A percentile compares a stretch with the other conserved stretches of the same genome.
phyloP scores from a whole-genome alignment of 2,888 invertebrate species.

The Cheilosia urbana region DNA sequence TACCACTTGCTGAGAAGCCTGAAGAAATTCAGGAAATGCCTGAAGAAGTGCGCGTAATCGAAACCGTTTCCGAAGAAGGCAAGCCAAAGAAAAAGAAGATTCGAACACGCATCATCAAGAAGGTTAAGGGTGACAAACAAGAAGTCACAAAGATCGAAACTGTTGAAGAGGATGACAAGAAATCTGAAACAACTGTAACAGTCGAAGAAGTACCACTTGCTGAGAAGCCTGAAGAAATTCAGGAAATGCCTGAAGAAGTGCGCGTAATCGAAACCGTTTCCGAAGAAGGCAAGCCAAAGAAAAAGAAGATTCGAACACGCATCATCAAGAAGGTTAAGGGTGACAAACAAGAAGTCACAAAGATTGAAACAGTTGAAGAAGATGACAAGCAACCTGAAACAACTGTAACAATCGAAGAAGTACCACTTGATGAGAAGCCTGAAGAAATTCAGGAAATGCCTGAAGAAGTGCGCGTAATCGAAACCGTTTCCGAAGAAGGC shows the following conservation, averaged over 20 bases:
- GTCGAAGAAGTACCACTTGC: constrained; percentile 42
- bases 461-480: constrained; percentile 35
- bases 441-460: constrained; percentile 34
- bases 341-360: constrained; percentile 56
- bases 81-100: constrained; percentile 50
- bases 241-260: constrained; percentile 40
- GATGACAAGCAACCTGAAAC: constrained; percentile 52
- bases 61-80: constrained; percentile 37
- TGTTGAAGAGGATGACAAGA: constrained; percentile 50
- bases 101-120: constrained; percentile 51
- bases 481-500: constrained; percentile 29
- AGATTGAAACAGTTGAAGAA: constrained; percentile 53
- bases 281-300: constrained; percentile 48
- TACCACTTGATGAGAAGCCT: constrained; percentile 40
- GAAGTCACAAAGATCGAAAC: constrained; percentile 59
- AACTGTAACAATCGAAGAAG: constrained; percentile 48
- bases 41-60: constrained; percentile 36
- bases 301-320: constrained; percentile 49
- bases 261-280: constrained; percentile 16
- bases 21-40: constrained; percentile 38
- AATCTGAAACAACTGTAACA: constrained; percentile 44
- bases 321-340: constrained; percentile 55
- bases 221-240: constrained; percentile 27
- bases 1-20: constrained; percentile 35
- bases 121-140: constrained; percentile 50